Base-by-base conservation (phyloP, 2,888 invertebrate species). In the Amorpha juglandis region DNA sequence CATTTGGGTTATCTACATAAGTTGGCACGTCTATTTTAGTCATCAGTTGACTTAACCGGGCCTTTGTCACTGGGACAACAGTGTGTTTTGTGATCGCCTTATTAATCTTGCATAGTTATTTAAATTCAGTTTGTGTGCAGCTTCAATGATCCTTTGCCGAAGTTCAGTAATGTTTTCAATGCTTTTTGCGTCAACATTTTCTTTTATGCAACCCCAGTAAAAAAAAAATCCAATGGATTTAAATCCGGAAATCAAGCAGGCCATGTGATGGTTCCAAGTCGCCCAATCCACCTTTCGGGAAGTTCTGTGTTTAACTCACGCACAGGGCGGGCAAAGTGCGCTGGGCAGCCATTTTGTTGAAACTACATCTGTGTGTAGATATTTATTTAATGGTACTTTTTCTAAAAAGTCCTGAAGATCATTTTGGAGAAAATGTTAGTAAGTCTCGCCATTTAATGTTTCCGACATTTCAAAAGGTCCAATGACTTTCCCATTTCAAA, bases 401-500 rank as follows among this genome's bases (percentile, higher is more conserved):
- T 58, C 58, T 52, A 27, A 52, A 58, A 58, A 58, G 19, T 55
- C 27, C 35, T 27, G 55, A 1, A 63, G 38, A 42, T 63, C 11
- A 38, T 64, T 64, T 64, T 64, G 53, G 21, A 64, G 53, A 64
- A 64, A 64, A 64, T 63, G 48, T 42, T 45, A 64, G 42, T 64
- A 64, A 42, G 12, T 53, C 21, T 52, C 53, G 16, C 64, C 45
- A n/a, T n/a, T n/a, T n/a, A n/a, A n/a, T n/a, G n/a, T n/a, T n/a
- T n/a, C n/a, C n/a, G n/a, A n/a, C n/a, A n/a, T n/a, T n/a, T n/a
- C n/a, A n/a, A n/a, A n/a, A n/a, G n/a, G n/a, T n/a, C n/a, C n/a
- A n/a, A 45, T 71, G 12, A 74, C 62, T 66, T 70, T 51, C 63
- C 71, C 71, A 64, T 73, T 73, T 63, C 74, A 63, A 16, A 77